Conservation (phyloP, 2,797 vertebrate genomes). For the Tinamus major region DNA sequence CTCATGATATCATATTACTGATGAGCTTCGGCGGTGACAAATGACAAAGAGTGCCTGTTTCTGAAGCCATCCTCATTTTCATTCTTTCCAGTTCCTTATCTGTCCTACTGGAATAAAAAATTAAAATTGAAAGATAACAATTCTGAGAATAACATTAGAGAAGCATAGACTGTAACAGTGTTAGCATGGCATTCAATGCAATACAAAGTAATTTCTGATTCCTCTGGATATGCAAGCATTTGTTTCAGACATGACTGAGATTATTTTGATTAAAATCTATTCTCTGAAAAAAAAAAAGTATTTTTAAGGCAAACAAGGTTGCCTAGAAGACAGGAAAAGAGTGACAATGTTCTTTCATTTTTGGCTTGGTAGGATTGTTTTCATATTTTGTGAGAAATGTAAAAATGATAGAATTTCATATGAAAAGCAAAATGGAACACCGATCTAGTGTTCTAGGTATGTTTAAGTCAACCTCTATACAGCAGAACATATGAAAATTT, state of each 20-base stretch:
- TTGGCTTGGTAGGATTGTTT: neutral
- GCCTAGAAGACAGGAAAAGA: neutral
- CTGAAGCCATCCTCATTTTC: constrained; percentile 64
- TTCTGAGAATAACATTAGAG: constrained; percentile 43
- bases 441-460: neutral
- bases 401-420: neutral
- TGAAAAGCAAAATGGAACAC: neutral
- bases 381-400: neutral
- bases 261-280: neutral
- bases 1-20: constrained; percentile 67
- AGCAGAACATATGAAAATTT: neutral
- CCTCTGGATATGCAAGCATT: neutral
- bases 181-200: neutral
- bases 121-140: constrained; percentile 60
- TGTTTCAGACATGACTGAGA: neutral
- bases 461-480: neutral
- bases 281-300: neutral
- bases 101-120: constrained; percentile 69
- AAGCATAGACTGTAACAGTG: constrained; percentile 4
- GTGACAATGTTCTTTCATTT: neutral
- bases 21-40: constrained; percentile 70
- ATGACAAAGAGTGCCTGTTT: constrained; percentile 68
- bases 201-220: constrained; percentile 8
- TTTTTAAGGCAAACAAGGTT: neutral
- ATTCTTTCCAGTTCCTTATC: constrained; percentile 62